These are phyloP conservation scores for Rotaria magnacalcarata DNA, from an alignment of 2,888 invertebrate species.

Conservation along the genomic window DNA sequence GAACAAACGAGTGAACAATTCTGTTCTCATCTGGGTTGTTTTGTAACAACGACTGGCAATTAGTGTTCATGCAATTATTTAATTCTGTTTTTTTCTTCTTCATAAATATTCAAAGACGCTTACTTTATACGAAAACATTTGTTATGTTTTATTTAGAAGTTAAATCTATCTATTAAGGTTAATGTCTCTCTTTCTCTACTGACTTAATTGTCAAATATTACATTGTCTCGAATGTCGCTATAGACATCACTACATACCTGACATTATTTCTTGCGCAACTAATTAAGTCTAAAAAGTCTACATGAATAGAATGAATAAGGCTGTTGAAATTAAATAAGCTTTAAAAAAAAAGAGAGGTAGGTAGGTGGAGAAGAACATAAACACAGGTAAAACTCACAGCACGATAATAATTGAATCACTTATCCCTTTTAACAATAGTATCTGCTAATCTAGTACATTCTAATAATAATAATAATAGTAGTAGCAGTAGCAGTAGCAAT, in stretches of 20 bases:
- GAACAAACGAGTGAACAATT: background rate
- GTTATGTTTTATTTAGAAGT: background rate
- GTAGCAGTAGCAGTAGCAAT: background rate
- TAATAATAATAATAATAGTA: background rate
- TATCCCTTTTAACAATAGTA: background rate
- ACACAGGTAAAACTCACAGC: background rate
- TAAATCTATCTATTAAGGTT: background rate
- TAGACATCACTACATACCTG: background rate
- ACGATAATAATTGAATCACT: background rate
- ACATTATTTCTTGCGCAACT: background rate
- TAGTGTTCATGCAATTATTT: background rate
- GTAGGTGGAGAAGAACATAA: background rate
- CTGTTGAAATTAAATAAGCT: background rate
- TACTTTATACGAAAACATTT: background rate
- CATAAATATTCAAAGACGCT: background rate
- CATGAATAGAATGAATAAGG: background rate
- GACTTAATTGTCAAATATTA: background rate
- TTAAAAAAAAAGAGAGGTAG: background rate
- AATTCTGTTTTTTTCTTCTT: background rate
- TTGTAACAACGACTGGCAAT: background rate
- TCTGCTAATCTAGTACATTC: background rate
- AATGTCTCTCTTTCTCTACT: background rate
- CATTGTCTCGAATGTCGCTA: background rate
- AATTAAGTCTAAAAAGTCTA: background rate
- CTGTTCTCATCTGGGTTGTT: background rate